Percentiles rank a stretch among this genome's conserved stretches.
phyloP scores from a whole-genome alignment of 2,888 invertebrate species.

The Resseliella maxima region DNA sequence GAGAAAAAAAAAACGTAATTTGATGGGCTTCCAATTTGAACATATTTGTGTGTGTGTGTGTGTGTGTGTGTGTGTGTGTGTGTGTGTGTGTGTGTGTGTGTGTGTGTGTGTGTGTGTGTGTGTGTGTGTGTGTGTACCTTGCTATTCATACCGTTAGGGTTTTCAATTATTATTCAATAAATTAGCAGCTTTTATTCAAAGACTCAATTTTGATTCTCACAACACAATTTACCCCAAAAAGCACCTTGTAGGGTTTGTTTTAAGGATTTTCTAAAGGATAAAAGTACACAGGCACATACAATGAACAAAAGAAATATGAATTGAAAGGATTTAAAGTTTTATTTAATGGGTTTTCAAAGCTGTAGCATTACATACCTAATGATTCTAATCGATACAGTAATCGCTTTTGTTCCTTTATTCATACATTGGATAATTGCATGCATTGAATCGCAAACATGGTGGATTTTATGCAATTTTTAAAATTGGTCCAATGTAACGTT shows the following conservation, averaged over 20 bases:
- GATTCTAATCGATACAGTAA: constrained; percentile 7
- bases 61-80: too few species aligned
- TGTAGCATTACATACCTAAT: constrained; percentile 12
- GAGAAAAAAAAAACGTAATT: background rate
- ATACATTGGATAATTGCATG: constrained; percentile 4
- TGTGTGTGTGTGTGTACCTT: too few species aligned
- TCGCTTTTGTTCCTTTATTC: background rate
- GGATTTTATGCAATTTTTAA: constrained; percentile 10
- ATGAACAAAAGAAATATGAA: background rate
- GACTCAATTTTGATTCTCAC: constrained; percentile 24
- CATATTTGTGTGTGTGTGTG: too few species aligned
- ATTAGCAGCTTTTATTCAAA: constrained; percentile 5
- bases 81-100: too few species aligned
- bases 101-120: too few species aligned
- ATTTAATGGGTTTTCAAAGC: background rate
- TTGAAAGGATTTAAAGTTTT: background rate
- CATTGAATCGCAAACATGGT: background rate
- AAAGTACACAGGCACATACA: too few species aligned
- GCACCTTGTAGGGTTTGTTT: background rate
- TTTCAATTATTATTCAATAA: constrained; percentile 25
- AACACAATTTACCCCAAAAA: background rate
- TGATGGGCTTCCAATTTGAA: background rate
- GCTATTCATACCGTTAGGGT: background rate
- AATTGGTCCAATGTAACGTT: background rate
- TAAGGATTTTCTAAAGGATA: background rate